phyloP scores from a whole-genome alignment of 2,888 invertebrate genomes.

The Calameuta filiformis region DNA sequence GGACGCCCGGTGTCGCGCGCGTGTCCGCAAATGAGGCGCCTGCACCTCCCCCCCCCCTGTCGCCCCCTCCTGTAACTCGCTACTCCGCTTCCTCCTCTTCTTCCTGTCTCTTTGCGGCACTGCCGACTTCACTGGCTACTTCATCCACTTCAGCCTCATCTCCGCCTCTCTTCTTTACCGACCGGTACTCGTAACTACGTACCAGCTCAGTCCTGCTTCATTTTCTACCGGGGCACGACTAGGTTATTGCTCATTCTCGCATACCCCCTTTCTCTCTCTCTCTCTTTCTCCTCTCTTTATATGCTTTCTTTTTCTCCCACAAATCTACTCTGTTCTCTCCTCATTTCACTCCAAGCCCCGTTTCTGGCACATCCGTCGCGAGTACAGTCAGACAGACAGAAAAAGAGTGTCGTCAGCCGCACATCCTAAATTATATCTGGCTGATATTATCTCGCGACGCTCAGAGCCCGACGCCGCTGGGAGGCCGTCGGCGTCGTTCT shows the following conservation, averaged over 20 bases:
- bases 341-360: no score
- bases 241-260: slow-evolving; percentile 2
- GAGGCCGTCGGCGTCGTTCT: slow-evolving; percentile 45
- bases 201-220: not conserved
- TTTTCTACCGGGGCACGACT: not conserved
- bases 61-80: not conserved
- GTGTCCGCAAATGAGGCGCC: slow-evolving; percentile 22
- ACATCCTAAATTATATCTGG: slow-evolving; percentile 43
- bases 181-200: not conserved
- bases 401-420: slow-evolving; percentile 30
- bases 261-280: no score
- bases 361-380: not conserved
- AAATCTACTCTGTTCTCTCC: no score
- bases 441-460: no score
- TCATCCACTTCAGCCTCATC: slow-evolving; percentile 7
- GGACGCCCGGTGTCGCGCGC: not conserved
- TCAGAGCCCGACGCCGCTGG: slow-evolving; percentile 37
- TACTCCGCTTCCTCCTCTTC: not conserved
- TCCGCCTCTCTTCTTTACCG: not conserved
- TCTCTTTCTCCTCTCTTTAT: no score
- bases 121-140: not conserved
- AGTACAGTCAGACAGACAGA: slow-evolving; percentile 13
- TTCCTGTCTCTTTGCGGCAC: not conserved
- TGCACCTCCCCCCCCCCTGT: not conserved
- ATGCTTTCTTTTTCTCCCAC: no score